A percentile compares a stretch with the other conserved stretches of the same genome.
Conservation (phyloP, 2,888 invertebrate species). For the Mesoligia furuncula region DNA sequence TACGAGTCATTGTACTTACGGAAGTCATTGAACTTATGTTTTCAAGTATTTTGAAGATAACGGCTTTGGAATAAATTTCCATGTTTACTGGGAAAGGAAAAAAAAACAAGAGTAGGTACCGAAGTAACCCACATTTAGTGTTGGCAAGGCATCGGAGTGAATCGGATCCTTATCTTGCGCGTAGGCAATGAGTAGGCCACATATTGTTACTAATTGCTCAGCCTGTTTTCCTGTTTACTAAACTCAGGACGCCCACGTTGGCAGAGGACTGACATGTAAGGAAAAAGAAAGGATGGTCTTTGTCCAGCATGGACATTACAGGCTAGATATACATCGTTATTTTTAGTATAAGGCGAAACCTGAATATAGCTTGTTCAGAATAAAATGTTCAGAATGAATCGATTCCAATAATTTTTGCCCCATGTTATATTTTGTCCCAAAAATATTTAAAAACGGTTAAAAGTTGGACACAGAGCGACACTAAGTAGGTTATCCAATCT, state of each 20-base stretch:
- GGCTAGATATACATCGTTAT: too few relatives aligned
- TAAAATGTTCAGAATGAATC: too few relatives aligned
- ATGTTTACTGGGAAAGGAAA: slow-evolving; percentile 37
- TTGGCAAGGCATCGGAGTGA: slow-evolving; percentile 46
- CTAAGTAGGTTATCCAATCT: too few relatives aligned
- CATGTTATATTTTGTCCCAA: too few relatives aligned
- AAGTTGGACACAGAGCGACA: too few relatives aligned
- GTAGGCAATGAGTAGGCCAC: slow-evolving; percentile 34
- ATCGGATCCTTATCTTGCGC: slow-evolving; percentile 57
- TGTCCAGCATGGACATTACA: too few relatives aligned
- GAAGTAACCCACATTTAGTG: slow-evolving; percentile 42
- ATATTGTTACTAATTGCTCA: slow-evolving; percentile 27
- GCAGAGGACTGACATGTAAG: neutral
- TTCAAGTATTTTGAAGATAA: slow-evolving; percentile 57
- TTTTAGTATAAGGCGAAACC: too few relatives aligned
- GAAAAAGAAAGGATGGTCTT: neutral
- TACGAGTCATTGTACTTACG: slow-evolving; percentile 65
- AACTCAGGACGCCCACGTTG: neutral
- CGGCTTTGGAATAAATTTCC: slow-evolving; percentile 61
- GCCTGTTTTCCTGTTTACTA: neutral
- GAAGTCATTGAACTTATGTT: slow-evolving; percentile 64
- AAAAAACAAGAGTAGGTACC: slow-evolving; percentile 30
- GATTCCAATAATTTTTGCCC: too few relatives aligned
- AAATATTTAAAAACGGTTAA: too few relatives aligned
- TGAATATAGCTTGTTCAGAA: too few relatives aligned